phyloP scores from a whole-genome alignment of 1,140 invertebrate species.

The Antheraea pernyi region DNA sequence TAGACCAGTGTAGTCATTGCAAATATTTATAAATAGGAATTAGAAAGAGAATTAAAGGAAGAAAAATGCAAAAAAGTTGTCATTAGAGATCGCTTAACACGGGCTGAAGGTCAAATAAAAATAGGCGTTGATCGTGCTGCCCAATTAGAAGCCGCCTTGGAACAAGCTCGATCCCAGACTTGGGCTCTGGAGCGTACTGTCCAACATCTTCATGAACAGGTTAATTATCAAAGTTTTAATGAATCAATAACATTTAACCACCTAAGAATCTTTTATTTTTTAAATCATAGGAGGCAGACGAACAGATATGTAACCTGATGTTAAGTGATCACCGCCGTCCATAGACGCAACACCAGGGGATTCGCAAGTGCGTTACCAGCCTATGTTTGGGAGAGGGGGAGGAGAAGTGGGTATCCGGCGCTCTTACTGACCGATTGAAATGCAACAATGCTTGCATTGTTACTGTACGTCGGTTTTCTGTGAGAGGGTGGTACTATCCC shows the following conservation, averaged over 20 bases:
- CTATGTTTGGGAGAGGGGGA: too few relatives aligned
- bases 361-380: too few relatives aligned
- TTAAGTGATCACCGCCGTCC: too few relatives aligned
- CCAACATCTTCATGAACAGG: conserved; percentile 53
- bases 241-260: neutral
- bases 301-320: too few relatives aligned
- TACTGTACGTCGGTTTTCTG: too few relatives aligned
- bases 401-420: too few relatives aligned
- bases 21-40: conserved; percentile 37
- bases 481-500: too few relatives aligned
- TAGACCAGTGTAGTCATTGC: neutral
- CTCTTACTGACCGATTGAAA: too few relatives aligned
- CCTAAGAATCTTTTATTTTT: too few relatives aligned
- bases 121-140: conserved; percentile 37
- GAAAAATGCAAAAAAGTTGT: conserved; percentile 42
- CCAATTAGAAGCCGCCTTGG: conserved; percentile 48
- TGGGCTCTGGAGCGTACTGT: conserved; percentile 45
- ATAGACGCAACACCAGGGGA: too few relatives aligned
- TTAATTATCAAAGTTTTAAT: conserved; percentile 12
- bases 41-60: conserved; percentile 58
- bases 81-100: conserved; percentile 36
- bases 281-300: too few relatives aligned
- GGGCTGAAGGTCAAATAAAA: conserved; percentile 51
- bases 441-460: too few relatives aligned
- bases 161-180: conserved; percentile 41